Conservation (phyloP, 1,140 invertebrate species). For the Apis florea region DNA sequence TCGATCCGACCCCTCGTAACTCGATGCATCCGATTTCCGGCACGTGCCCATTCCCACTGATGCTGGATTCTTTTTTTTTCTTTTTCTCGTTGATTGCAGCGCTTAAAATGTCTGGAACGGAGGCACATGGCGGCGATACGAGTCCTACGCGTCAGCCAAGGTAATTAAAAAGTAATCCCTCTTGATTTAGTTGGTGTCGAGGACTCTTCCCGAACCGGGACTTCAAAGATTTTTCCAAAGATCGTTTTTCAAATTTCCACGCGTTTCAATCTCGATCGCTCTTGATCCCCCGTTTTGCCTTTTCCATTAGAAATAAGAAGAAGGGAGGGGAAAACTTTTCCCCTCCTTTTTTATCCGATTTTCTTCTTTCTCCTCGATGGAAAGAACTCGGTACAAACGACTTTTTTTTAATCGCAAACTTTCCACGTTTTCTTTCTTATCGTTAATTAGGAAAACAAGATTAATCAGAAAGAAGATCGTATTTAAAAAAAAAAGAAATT, state of each 20-base stretch:
- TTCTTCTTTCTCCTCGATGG: neutral
- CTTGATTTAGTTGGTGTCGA: constrained; percentile 9
- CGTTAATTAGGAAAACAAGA: constrained; percentile 11
- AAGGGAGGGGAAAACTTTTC: no score
- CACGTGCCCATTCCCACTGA: neutral
- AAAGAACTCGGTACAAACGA: constrained; percentile 29
- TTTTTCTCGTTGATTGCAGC: constrained; percentile 60
- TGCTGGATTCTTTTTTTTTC: neutral
- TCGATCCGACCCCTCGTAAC: neutral
- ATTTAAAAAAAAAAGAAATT: neutral
- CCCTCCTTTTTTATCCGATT: neutral
- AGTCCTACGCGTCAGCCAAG: constrained; percentile 71
- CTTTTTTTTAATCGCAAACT: constrained; percentile 47
- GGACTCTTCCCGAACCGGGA: neutral
- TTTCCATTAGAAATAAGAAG: no score
- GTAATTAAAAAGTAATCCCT: constrained; percentile 60
- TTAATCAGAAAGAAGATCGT: neutral
- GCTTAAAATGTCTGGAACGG: constrained; percentile 68
- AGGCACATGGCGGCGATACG: constrained; percentile 62
- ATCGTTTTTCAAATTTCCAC: neutral
- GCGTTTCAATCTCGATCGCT: neutral
- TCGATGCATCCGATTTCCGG: neutral
- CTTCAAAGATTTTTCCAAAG: neutral
- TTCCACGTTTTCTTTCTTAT: neutral
- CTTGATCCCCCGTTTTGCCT: constrained; percentile 6